Conservation (phyloP, 2,113 vertebrate genomes). For the Piaya cayana region DNA sequence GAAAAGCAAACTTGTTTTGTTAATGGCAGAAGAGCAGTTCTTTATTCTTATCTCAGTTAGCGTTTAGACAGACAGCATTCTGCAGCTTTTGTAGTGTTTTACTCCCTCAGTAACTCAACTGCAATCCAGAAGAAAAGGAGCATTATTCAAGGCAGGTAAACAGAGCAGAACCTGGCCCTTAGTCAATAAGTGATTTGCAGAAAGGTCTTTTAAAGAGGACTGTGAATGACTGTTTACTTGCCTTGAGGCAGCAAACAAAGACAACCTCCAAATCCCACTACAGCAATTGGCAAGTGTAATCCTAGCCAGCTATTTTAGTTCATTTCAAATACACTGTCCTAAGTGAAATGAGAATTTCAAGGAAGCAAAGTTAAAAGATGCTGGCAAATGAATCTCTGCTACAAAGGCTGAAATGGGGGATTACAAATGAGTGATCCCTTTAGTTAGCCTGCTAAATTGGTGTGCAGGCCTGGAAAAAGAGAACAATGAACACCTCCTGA, state of each 20-base stretch:
- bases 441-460: slow-evolving; percentile 67
- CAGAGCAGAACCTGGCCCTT: slow-evolving; percentile 2
- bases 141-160: slow-evolving; percentile 25
- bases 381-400: slow-evolving; percentile 64
- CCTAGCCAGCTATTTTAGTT: background rate
- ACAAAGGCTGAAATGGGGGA: slow-evolving; percentile 70
- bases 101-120: background rate
- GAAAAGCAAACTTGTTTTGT: background rate
- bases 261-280: background rate
- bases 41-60: background rate
- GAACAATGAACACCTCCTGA: slow-evolving; percentile 87
- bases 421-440: slow-evolving; percentile 76
- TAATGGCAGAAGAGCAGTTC: background rate
- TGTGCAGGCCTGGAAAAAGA: slow-evolving; percentile 74
- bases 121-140: background rate
- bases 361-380: slow-evolving; percentile 54
- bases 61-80: background rate
- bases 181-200: slow-evolving; percentile 9
- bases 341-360: slow-evolving; percentile 45
- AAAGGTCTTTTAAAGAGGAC: slow-evolving; percentile 9
- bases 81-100: background rate
- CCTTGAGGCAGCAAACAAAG: slow-evolving; percentile 31
- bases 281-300: slow-evolving; percentile 4
- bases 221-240: slow-evolving; percentile 27
- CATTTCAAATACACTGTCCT: slow-evolving; percentile 14